Conservation (phyloP, 2,797 vertebrate genomes). For the Orestias chungarensis region DNA sequence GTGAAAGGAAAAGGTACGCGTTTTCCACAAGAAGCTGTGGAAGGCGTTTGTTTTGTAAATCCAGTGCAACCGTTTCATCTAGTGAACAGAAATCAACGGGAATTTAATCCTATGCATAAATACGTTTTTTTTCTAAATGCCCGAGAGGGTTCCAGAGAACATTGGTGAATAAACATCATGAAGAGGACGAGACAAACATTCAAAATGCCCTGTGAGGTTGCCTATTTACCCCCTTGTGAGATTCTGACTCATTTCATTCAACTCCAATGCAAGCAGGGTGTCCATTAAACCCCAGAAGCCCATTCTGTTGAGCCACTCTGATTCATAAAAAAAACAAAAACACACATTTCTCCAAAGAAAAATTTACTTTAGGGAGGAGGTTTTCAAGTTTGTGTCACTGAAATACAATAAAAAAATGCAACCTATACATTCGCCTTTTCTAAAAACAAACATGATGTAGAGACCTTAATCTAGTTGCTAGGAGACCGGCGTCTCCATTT, state of each 20-base stretch:
- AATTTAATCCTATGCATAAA: too few species aligned
- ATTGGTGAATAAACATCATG: too few species aligned
- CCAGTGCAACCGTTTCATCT: not conserved
- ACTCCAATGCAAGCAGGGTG: slow-evolving; percentile 25
- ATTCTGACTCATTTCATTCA: slow-evolving; percentile 57
- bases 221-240: slow-evolving; percentile 5
- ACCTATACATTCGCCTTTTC: slow-evolving; percentile 35
- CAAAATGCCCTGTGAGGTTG: not conserved
- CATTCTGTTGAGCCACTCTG: slow-evolving; percentile 19
- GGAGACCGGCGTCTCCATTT: slow-evolving; percentile 52
- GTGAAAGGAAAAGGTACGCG: not conserved
- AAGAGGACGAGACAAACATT: too few species aligned
- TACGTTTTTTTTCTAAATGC: too few species aligned
- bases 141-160: too few species aligned
- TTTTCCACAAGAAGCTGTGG: not conserved
- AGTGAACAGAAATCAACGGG: too few species aligned
- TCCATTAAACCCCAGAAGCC: slow-evolving; percentile 25
- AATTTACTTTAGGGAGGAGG: slow-evolving; percentile 8
- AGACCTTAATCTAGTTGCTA: slow-evolving; percentile 67
- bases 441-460: slow-evolving; percentile 39
- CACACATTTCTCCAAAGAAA: not conserved
- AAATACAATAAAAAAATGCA: slow-evolving; percentile 23
- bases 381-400: slow-evolving; percentile 3
- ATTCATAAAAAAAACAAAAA: slow-evolving; percentile 25
- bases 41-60: not conserved